Evolutionary conservation across 2,113 vertebrate genomes (phyloP).

Genomic region (Suncus etruscus): DNA sequence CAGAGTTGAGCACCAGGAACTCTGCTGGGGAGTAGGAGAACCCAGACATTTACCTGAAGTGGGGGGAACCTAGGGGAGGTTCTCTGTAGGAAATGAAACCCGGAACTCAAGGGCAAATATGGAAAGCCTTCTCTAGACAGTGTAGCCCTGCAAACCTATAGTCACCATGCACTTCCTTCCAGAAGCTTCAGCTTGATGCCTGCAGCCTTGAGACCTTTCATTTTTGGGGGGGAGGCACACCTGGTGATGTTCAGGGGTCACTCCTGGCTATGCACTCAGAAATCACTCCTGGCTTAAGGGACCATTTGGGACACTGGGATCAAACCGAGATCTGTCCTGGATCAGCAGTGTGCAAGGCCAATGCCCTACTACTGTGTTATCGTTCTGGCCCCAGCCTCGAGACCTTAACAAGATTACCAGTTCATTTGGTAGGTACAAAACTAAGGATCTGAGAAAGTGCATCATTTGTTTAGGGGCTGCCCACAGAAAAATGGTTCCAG

Average conservation of each 20-base stretch:
- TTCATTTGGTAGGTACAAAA: neutral
- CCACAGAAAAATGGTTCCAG: neutral
- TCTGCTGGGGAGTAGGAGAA: neutral
- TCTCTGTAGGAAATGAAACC: neutral
- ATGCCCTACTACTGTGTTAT: no score
- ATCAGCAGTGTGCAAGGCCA: no score
- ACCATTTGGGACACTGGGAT: no score
- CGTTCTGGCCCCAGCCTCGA: neutral
- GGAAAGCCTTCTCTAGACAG: no score
- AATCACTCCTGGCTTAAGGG: no score
- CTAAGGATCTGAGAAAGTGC: neutral
- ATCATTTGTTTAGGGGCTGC: neutral
- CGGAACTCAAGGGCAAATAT: fast-evolving
- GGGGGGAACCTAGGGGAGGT: no score
- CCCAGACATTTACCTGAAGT: neutral
- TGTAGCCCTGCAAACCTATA: fast-evolving
- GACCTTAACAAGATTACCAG: neutral
- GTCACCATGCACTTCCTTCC: fast-evolving
- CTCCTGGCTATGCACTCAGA: no score
- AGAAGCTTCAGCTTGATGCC: fast-evolving
- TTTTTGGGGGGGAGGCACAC: no score
- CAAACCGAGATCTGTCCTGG: no score
- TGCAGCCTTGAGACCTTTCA: neutral
- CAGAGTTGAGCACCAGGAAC: no score
- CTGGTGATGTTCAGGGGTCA: no score